These are phyloP conservation scores for Sebastes matsubarae DNA, from an alignment of 2,797 vertebrate species.

Conservation along the genomic window DNA sequence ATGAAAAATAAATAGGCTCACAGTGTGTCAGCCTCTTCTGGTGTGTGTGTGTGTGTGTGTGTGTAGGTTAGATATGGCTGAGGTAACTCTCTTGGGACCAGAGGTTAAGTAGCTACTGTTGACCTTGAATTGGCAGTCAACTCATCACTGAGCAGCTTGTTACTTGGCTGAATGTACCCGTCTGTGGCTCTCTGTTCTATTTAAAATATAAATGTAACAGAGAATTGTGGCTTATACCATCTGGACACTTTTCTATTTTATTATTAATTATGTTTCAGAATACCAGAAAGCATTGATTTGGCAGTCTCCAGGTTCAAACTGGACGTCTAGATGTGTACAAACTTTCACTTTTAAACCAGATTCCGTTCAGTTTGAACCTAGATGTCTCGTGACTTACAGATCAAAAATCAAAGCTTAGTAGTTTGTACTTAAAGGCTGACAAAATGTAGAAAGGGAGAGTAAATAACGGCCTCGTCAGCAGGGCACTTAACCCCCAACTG, in stretches of 20 bases:
- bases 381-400: neutral
- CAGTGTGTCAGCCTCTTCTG: constrained; percentile 28
- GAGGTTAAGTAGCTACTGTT: constrained; percentile 54
- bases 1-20: constrained; percentile 39
- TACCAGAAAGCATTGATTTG: neutral
- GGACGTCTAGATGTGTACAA: neutral
- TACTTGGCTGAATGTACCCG: constrained; percentile 20
- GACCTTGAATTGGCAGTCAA: constrained; percentile 33
- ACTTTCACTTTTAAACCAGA: neutral
- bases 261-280: neutral
- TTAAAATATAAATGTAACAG: neutral
- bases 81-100: constrained; percentile 20
- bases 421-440: neutral
- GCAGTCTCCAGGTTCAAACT: neutral
- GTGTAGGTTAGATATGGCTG: constrained; percentile 30
- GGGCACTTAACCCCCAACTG: constrained; percentile 34
- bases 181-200: constrained; percentile 16
- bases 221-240: constrained; percentile 8
- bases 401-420: neutral
- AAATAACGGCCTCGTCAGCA: constrained; percentile 14
- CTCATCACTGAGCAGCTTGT: constrained; percentile 31
- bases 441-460: neutral
- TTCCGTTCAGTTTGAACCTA: neutral
- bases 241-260: neutral
- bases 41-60: constrained; percentile 15